Conservation (phyloP, 2,888 invertebrate genomes). For the Catotricha subobsoleta region DNA sequence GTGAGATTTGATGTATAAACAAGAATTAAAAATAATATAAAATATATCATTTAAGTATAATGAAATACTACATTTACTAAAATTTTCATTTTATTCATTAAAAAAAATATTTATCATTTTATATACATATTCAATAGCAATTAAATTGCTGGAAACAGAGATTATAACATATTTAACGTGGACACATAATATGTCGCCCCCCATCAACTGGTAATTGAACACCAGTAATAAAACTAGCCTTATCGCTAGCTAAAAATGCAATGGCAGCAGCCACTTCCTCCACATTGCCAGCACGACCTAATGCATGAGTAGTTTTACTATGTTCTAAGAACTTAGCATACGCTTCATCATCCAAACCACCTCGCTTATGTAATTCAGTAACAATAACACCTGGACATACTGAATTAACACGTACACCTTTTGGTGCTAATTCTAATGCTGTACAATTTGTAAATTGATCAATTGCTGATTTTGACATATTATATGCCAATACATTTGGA, state of each 20-base stretch:
- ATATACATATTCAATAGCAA: too few relatives aligned
- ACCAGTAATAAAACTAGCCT: conserved; percentile 50
- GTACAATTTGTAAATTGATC: conserved; percentile 87
- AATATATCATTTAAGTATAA: too few relatives aligned
- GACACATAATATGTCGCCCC: conserved; percentile 41
- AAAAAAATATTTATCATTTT: too few relatives aligned
- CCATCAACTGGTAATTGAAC: conserved; percentile 53
- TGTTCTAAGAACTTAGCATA: conserved; percentile 67
- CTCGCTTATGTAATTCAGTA: conserved; percentile 67
- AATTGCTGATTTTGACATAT: conserved; percentile 80
- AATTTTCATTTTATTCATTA: too few relatives aligned
- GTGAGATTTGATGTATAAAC: too few relatives aligned
- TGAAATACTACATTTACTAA: too few relatives aligned
- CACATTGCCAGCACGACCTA: conserved; percentile 66
- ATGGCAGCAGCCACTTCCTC: conserved; percentile 78
- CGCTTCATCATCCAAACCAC: conserved; percentile 55
- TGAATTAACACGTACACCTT: conserved; percentile 70
- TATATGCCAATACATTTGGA: conserved; percentile 75
- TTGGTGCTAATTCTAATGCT: conserved; percentile 63
- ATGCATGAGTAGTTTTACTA: conserved; percentile 68
- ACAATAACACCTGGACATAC: conserved; percentile 88
- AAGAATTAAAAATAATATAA: too few relatives aligned
- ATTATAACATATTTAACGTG: conserved; percentile 36
- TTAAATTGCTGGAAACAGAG: neutral
- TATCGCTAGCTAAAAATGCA: conserved; percentile 71